Conservation (phyloP, 1,140 invertebrate genomes). For the Pseudobourletiella spinata region DNA sequence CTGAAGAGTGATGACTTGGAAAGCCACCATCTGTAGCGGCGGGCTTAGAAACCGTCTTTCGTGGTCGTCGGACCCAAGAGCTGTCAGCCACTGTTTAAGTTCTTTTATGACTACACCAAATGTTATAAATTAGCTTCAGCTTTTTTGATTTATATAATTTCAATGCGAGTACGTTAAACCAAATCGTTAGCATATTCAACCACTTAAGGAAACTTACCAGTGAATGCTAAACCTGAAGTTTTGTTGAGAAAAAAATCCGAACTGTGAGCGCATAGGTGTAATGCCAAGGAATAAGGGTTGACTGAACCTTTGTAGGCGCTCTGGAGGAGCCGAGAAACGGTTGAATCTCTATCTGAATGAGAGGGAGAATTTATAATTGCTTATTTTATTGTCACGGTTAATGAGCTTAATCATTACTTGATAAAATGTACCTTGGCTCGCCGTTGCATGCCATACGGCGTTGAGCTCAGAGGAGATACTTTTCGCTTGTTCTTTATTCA, state of each 20-base stretch:
- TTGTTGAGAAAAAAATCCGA: slow-evolving; percentile 2
- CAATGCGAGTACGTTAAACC: too few relatives aligned
- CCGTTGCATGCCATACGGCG: not conserved
- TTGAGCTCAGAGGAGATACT: not conserved
- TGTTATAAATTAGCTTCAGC: too few relatives aligned
- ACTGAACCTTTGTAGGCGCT: not conserved
- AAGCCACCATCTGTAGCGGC: slow-evolving; percentile 51
- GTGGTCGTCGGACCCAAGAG: not conserved
- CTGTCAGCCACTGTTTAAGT: not conserved
- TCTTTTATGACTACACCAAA: not conserved
- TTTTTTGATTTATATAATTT: too few relatives aligned
- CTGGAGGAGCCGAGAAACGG: not conserved
- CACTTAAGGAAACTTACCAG: too few relatives aligned
- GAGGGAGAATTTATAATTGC: not conserved
- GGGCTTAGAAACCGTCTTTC: slow-evolving; percentile 41
- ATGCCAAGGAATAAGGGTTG: slow-evolving; percentile 1
- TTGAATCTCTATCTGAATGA: not conserved
- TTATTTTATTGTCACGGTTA: not conserved
- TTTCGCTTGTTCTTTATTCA: not conserved
- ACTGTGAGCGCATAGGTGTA: not conserved
- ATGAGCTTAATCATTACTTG: too few relatives aligned
- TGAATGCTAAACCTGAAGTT: not conserved
- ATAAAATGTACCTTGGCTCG: not conserved
- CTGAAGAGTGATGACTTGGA: slow-evolving; percentile 50
- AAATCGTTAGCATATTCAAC: too few relatives aligned